Base-by-base conservation (phyloP, 2,113 vertebrate genomes). In the Daubentonia madagascariensis region DNA sequence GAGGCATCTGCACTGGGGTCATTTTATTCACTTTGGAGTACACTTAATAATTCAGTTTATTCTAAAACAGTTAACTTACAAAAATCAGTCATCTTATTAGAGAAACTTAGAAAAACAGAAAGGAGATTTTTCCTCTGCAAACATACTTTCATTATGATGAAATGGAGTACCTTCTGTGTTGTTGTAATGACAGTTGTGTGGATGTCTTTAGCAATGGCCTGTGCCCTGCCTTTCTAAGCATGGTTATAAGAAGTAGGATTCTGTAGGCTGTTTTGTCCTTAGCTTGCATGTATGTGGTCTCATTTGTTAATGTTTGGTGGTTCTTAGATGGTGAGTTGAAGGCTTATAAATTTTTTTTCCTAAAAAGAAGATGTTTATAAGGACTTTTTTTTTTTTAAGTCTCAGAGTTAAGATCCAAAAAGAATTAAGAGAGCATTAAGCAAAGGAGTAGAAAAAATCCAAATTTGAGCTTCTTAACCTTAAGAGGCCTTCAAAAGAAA, bases 291-390 rank as follows among this genome's bases (percentile, higher is more conserved):
- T 87, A 37, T 70, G 65, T 61, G 2, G 45, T 11, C 48, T 95
- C 85, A 95, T 96, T 98, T 96, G 89, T 95, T 95, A 91, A 94
- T 97, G 67, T 94, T 94, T 96, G 3, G 43, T 73, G 87, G 32
- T 90, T 98, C 14, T 65, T 92, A 59, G 54, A 65, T 61, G 48
- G 54, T 89, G 50, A 93, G 48, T 95, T 97, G 23, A 76, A 98
- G 45, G 5, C 75, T 96, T 85, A 67, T 43, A 85, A 61, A 95
- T 95, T 98, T 97, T 96, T 97, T 96, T 61, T 25, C 94, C 97
- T 94, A 73, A 89, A 97, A 96, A 96, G 85, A 94, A 84, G 81
- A 96, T 97, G 91, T 98, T 98, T 98, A 92, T 96, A 97, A 35
- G 79, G 94, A 95, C 94, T 48, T 85, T 67, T 70, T 83, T 76